Evolutionary conservation across 1,140 invertebrate genomes (phyloP).

Genomic region (Listronotus oregonensis): DNA sequence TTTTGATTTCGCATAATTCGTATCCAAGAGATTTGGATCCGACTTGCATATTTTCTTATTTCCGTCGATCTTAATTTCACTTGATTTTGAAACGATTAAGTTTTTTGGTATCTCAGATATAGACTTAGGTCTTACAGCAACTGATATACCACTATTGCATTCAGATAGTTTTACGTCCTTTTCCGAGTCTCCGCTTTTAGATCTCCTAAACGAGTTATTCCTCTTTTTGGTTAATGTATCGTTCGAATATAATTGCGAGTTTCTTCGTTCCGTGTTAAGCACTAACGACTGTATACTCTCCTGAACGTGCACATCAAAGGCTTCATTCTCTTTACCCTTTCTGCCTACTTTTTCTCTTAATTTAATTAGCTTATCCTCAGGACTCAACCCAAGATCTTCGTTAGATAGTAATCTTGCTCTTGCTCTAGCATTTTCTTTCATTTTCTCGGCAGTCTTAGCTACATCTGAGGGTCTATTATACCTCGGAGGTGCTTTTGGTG

Average conservation of each 20-base stretch:
- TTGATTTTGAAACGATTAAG: slow-evolving; percentile 5
- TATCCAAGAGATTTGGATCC: slow-evolving; percentile 63
- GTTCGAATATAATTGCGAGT: slow-evolving; percentile 42
- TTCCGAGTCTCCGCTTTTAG: slow-evolving; percentile 45
- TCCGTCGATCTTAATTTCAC: slow-evolving; percentile 8
- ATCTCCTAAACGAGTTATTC: slow-evolving; percentile 45
- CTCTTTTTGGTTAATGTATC: slow-evolving; percentile 48
- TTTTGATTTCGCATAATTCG: slow-evolving; percentile 53
- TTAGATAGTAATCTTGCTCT: slow-evolving; percentile 73
- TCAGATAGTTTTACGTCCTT: neutral
- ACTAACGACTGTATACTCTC: slow-evolving; percentile 44
- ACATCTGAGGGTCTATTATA: slow-evolving; percentile 50
- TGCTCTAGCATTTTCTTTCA: slow-evolving; percentile 69
- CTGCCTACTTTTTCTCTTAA: slow-evolving; percentile 45
- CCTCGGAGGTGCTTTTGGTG: slow-evolving; percentile 50
- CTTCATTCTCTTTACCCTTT: slow-evolving; percentile 38
- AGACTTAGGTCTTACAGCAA: slow-evolving; percentile 45
- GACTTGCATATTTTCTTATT: slow-evolving; percentile 58
- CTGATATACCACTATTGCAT: neutral
- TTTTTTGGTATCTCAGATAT: slow-evolving; percentile 44
- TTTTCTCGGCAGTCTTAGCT: slow-evolving; percentile 62
- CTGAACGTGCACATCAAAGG: slow-evolving; percentile 31
- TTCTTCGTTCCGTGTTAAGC: slow-evolving; percentile 42
- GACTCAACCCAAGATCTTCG: slow-evolving; percentile 64
- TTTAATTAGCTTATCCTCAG: slow-evolving; percentile 67